A percentile compares a stretch with the other conserved stretches of the same genome.
Conservation (phyloP, 1,140 invertebrate genomes). For the Aradophagus sp. region DNA sequence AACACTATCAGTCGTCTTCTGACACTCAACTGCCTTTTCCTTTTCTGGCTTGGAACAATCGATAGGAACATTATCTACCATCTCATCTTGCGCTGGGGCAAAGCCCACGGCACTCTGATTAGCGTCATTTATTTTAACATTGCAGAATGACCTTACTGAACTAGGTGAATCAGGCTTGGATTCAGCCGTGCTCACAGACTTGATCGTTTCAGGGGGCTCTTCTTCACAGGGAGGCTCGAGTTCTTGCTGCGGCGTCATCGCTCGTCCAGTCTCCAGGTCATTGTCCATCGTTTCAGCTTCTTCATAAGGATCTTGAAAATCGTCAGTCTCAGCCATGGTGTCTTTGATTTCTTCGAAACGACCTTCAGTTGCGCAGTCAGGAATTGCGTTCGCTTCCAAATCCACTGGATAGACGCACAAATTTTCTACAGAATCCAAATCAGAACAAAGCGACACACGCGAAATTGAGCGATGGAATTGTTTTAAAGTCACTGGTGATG, state of each 20-base stretch:
- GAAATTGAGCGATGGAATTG: conserved; percentile 59
- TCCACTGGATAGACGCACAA: conserved; percentile 62
- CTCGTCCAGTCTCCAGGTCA: conserved; percentile 52
- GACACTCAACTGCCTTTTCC: conserved; percentile 5
- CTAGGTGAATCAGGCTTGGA: conserved; percentile 58
- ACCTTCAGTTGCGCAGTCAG: conserved; percentile 68
- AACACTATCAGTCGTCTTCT: too few species aligned
- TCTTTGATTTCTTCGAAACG: conserved; percentile 69
- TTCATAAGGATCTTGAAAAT: conserved; percentile 40
- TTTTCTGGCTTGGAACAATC: conserved; percentile 41
- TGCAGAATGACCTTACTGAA: conserved; percentile 63
- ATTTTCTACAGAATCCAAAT: conserved; percentile 65
- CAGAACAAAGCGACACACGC: conserved; percentile 59
- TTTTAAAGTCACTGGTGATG: conserved; percentile 62
- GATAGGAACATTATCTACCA: conserved; percentile 39
- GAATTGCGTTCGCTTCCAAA: conserved; percentile 62
- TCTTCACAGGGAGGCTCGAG: conserved; percentile 52
- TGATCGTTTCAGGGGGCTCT: conserved; percentile 38
- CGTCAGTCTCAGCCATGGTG: conserved; percentile 65
- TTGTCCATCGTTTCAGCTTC: conserved; percentile 27
- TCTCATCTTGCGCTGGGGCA: neutral
- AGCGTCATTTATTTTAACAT: conserved; percentile 40
- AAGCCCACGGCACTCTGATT: conserved; percentile 38
- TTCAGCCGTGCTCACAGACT: conserved; percentile 55
- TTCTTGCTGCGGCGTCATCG: conserved; percentile 10